Evolutionary conservation across 2,797 vertebrate genomes (phyloP).

Genomic region (Dendrocincla fuliginosa): DNA sequence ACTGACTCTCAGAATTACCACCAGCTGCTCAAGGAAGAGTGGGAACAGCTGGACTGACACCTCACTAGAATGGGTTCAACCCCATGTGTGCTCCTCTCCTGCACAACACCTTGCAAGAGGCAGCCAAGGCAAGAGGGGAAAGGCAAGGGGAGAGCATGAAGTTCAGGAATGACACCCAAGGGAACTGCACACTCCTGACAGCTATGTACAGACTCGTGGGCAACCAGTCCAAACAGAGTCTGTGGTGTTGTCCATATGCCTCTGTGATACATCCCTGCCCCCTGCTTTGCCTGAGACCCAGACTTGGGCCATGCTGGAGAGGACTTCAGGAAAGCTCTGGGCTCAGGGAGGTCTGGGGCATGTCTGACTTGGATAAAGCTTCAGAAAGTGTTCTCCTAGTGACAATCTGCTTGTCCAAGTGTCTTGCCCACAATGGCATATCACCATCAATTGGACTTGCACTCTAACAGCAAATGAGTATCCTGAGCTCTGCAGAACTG

Average conservation of each 20-base stretch:
- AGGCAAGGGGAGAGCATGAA: not conserved
- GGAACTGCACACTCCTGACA: not conserved
- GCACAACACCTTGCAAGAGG: not conserved
- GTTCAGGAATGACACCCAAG: rapidly evolving
- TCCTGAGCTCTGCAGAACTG: not conserved
- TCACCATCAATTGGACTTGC: rapidly evolving
- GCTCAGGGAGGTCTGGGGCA: not conserved
- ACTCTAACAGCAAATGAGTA: not conserved
- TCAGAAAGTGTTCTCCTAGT: not conserved
- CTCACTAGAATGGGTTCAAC: not conserved
- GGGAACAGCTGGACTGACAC: not conserved
- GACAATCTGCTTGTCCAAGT: not conserved
- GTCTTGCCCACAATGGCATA: not conserved
- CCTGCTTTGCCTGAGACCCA: not conserved
- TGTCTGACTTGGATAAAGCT: not conserved
- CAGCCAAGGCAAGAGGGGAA: not conserved
- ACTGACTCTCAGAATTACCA: not conserved
- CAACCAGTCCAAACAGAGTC: not conserved
- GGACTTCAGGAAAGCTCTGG: not conserved
- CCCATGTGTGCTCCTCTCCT: not conserved
- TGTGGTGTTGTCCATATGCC: not conserved
- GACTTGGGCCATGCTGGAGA: not conserved
- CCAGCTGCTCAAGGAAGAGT: not conserved
- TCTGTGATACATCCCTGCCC: not conserved
- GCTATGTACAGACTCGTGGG: not conserved